Evolutionary conservation across 2,113 vertebrate genomes (phyloP), one percentile per base, ranked within the genome.

Genomic region (Notechis scutatus): DNA sequence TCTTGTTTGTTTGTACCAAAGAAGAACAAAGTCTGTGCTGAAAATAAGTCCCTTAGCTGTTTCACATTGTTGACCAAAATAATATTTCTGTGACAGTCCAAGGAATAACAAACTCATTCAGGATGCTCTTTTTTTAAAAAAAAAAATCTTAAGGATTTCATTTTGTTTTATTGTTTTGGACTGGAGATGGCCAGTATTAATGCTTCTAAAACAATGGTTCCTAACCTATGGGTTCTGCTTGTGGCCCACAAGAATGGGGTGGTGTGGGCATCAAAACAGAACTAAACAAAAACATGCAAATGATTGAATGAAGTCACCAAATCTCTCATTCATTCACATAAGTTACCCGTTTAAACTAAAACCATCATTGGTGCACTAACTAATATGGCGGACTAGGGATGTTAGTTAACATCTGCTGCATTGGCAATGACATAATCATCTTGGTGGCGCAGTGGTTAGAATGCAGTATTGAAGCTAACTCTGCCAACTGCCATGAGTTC

Each of bases 11-110:
- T 93, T 91, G 45, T 94, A 94, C 92, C 94, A 94, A 94, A 54
- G 92, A 50, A 92, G 92, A 95, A 93, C 24, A 57, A 88, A 91
- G 20, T 89, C 95, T 94, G 21, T 81, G 94, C 87, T 95, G 94
- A 89, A 93, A 95, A 92, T 2, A 1, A 5, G 26, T 23, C 6
- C 85, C 91, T 88, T 88, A 94, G 94, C 81, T 81, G 23, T 2
- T 59, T 29, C 11, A 91, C 7, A 91, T 91, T 88, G 85, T 93
- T 88, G 85, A 95, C 88, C 56, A 91, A 85, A 50, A n/a, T 20
- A 50, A 42, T 7, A 9, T 93, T 18, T 14, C 34, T 57, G 15
- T 95, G 90, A 59, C 81, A 55, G 3, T 23, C 26, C 24, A 15
- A 26, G 45, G 69, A 24, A 34, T 69, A 85, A 85, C 23, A 59